phyloP scores from a whole-genome alignment of 2,113 vertebrate species.

The Halichoeres trimaculatus region DNA sequence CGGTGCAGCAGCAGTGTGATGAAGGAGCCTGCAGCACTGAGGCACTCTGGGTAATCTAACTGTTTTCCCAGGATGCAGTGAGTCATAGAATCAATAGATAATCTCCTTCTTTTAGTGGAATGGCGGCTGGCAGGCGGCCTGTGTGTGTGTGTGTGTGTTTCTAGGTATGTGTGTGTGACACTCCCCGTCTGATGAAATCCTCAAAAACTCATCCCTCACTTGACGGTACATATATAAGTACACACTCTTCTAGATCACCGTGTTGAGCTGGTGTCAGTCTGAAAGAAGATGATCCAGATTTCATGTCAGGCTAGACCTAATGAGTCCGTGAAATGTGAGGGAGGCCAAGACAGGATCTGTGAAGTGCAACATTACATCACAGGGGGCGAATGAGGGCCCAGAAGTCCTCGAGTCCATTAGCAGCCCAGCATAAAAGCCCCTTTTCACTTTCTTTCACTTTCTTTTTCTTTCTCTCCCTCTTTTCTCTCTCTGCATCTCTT shows the following conservation, averaged over 20 bases:
- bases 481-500: neutral
- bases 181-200: neutral
- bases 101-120: constrained; percentile 25
- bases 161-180: neutral
- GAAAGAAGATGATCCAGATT: neutral
- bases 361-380: neutral
- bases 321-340: neutral
- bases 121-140: constrained; percentile 30
- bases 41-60: constrained; percentile 37
- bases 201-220: neutral
- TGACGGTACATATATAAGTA: neutral
- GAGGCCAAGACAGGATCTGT: neutral
- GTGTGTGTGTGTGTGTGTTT: constrained; percentile 3
- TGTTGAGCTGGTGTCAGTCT: too few species aligned
- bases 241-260: too few species aligned
- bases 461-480: neutral
- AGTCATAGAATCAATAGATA: constrained; percentile 52
- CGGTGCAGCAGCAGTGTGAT: neutral
- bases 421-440: neutral
- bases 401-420: constrained; percentile 13
- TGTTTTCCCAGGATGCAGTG: constrained; percentile 51
- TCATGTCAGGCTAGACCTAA: neutral
- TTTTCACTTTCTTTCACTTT: neutral
- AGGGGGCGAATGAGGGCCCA: neutral
- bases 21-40: constrained; percentile 15